A percentile compares a stretch with the other conserved stretches of the same genome.
phyloP scores from a whole-genome alignment of 2,888 invertebrate species.

The Leptarthrus brevirostris region DNA sequence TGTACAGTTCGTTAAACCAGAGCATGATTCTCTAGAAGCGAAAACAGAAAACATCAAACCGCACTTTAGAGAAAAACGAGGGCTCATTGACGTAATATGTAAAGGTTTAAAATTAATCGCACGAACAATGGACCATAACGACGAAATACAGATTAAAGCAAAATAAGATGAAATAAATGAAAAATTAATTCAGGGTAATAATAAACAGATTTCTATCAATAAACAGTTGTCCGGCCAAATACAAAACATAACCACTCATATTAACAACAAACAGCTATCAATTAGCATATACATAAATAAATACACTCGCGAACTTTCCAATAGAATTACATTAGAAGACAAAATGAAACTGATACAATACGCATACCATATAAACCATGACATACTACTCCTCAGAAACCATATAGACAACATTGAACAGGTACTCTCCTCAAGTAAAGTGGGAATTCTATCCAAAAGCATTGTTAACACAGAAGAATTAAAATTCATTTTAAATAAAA shows the following conservation, averaged over 20 bases:
- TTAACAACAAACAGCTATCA: too few relatives aligned
- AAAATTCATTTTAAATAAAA: conserved; percentile 34
- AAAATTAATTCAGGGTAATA: conserved; percentile 46
- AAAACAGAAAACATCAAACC: conserved; percentile 34
- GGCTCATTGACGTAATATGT: conserved; percentile 51
- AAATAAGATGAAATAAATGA: conserved; percentile 4
- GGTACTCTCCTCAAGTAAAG: conserved; percentile 47
- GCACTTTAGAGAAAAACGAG: conserved; percentile 43
- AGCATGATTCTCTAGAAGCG: conserved; percentile 47
- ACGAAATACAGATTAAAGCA: conserved; percentile 49
- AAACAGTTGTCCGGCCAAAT: conserved; percentile 52
- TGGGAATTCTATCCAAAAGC: conserved; percentile 46
- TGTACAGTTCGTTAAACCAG: conserved; percentile 49
- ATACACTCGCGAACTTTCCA: neutral
- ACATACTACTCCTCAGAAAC: conserved; percentile 24
- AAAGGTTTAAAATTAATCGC: conserved; percentile 53
- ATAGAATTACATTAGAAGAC: too few relatives aligned
- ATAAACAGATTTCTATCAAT: conserved; percentile 49
- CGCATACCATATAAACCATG: conserved; percentile 2
- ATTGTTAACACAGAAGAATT: conserved; percentile 45
- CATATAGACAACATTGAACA: conserved; percentile 44
- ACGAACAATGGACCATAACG: conserved; percentile 54
- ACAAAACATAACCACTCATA: too few relatives aligned
- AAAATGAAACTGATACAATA: too few relatives aligned
- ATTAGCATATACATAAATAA: conserved; percentile 51